Evolutionary conservation across 2,113 vertebrate species (phyloP).

Genomic region (Bubo blakistoni): DNA sequence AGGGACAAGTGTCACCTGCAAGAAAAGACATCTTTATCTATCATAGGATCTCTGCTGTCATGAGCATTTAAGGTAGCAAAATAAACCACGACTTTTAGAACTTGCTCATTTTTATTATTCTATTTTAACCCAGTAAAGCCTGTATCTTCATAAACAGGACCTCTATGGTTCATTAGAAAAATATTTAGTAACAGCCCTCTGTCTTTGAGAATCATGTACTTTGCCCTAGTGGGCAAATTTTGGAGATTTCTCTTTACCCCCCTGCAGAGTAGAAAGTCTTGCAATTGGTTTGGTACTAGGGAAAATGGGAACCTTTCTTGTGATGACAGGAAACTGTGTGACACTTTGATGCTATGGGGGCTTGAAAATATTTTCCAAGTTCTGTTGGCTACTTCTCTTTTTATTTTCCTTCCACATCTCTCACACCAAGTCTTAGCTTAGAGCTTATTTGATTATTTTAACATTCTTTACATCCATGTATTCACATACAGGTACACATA

Average conservation of each 20-base stretch:
- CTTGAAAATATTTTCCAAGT: background rate
- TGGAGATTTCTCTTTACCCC: background rate
- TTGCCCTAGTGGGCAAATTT: background rate
- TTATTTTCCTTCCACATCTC: background rate
- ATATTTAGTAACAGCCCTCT: background rate
- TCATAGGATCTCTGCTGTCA: background rate
- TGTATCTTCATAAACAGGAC: background rate
- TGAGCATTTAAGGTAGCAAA: background rate
- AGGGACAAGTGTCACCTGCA: background rate
- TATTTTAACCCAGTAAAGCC: background rate
- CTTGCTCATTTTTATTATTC: background rate
- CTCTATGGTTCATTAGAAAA: background rate
- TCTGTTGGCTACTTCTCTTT: background rate
- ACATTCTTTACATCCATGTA: background rate
- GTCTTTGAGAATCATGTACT: background rate
- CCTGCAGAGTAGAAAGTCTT: background rate
- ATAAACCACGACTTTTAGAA: background rate
- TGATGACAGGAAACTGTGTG: background rate
- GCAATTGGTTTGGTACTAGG: background rate
- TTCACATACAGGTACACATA: background rate
- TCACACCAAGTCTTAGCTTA: background rate
- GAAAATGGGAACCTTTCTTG: background rate
- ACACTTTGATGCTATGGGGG: no score
- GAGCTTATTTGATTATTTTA: background rate
- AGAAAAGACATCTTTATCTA: background rate